Conservation (phyloP, 1,140 invertebrate genomes). For the Ceratoteleas bidentatus region DNA sequence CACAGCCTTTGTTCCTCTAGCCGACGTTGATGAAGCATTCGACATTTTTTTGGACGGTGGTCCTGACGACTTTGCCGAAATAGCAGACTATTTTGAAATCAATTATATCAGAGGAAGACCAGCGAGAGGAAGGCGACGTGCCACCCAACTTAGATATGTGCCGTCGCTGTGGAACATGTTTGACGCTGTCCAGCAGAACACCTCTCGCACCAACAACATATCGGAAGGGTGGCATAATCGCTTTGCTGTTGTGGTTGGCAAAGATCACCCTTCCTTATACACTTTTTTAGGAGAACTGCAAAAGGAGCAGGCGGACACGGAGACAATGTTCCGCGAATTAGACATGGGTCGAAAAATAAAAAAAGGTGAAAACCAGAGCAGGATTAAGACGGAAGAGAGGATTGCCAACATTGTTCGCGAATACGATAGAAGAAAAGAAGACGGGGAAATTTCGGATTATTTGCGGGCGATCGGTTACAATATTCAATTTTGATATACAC, state of each 20-base stretch:
- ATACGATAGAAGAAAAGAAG: conserved; percentile 8
- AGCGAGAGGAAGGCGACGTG: too few relatives aligned
- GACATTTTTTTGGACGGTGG: too few relatives aligned
- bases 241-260: conserved; percentile 22
- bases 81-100: too few relatives aligned
- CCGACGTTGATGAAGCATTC: too few relatives aligned
- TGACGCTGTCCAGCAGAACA: conserved; percentile 6
- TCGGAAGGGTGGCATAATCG: conserved; percentile 40
- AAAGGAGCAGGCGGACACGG: conserved; percentile 19
- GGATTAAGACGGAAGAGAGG: conserved; percentile 1
- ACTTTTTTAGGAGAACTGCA: conserved; percentile 18
- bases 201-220: conserved; percentile 21
- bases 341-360: conserved; percentile 12
- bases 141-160: too few relatives aligned
- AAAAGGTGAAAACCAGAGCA: neutral
- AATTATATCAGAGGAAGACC: too few relatives aligned
- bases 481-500: conserved; percentile 6
- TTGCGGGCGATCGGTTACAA: conserved; percentile 3
- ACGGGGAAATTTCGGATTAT: neutral
- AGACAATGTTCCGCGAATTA: conserved; percentile 4
- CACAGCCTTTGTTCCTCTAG: too few relatives aligned
- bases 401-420: conserved; percentile 9
- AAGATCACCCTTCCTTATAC: conserved; percentile 26
- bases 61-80: too few relatives aligned
- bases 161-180: too few relatives aligned